A percentile compares a stretch with the other conserved stretches of the same genome.
These are phyloP conservation scores for Hartigia nigra DNA, from an alignment of 2,888 invertebrate species.

Conservation along the genomic window DNA sequence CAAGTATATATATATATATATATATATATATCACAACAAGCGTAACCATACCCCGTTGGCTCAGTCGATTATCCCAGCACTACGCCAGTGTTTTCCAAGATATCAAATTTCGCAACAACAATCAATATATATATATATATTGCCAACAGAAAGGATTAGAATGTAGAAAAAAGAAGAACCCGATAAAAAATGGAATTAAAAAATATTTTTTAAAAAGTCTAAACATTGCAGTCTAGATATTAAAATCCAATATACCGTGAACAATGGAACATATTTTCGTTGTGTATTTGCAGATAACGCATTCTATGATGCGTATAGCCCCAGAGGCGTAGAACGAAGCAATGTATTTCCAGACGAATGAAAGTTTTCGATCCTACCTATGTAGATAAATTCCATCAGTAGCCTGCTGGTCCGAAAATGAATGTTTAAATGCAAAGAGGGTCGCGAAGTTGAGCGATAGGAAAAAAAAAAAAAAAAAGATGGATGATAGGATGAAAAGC, in stretches of 20 bases:
- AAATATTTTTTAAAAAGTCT: no score
- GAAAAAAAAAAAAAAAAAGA: conserved; percentile 33
- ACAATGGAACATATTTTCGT: neutral
- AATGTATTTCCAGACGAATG: neutral
- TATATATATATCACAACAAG: neutral
- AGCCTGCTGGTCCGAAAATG: conserved; percentile 5
- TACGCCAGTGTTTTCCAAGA: neutral
- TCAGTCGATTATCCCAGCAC: neutral
- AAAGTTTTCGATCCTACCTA: neutral
- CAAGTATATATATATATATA: no score
- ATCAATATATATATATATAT: neutral
- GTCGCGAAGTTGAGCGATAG: conserved; percentile 51
- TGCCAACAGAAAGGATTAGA: neutral
- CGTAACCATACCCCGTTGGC: neutral
- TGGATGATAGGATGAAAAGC: conserved; percentile 29
- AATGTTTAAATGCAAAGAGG: conserved; percentile 27
- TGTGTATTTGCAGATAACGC: no score
- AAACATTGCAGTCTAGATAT: no score
- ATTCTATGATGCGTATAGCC: no score
- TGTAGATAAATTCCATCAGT: neutral
- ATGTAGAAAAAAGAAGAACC: neutral
- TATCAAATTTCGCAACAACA: neutral
- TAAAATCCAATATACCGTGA: neutral
- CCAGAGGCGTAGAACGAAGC: neutral
- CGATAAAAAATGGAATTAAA: neutral